These are phyloP conservation scores for Diplodus sargus DNA, from an alignment of 2,797 vertebrate species.

Conservation along the genomic window DNA sequence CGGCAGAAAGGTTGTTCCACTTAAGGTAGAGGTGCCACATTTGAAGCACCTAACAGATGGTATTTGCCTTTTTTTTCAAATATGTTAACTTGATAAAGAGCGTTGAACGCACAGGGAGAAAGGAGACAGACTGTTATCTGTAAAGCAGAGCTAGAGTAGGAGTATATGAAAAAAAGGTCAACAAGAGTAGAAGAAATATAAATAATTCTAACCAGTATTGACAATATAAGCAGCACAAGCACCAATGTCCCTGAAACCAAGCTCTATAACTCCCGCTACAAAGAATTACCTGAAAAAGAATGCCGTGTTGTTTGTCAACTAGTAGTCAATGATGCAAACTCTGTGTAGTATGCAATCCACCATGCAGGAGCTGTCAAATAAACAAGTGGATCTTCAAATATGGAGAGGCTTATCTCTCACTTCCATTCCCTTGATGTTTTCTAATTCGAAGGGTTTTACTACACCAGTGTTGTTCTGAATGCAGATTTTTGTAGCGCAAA, in stretches of 20 bases:
- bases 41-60: conserved; percentile 42
- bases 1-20: conserved; percentile 35
- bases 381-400: conserved; percentile 77
- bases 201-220: neutral
- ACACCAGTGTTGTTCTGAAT: conserved; percentile 41
- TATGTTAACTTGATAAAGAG: conserved; percentile 48
- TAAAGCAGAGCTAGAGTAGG: conserved; percentile 9
- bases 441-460: conserved; percentile 58
- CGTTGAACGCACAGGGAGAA: conserved; percentile 15
- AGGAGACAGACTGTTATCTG: conserved; percentile 17
- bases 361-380: conserved; percentile 68
- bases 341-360: conserved; percentile 57
- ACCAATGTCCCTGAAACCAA: conserved; percentile 16
- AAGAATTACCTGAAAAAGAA: conserved; percentile 40
- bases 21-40: conserved; percentile 37
- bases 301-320: conserved; percentile 54
- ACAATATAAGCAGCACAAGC: conserved; percentile 1
- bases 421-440: conserved; percentile 69
- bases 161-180: neutral
- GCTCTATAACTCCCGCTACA: conserved; percentile 12
- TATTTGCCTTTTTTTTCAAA: conserved; percentile 48
- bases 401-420: conserved; percentile 68
- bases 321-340: conserved; percentile 61
- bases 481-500: conserved; percentile 60
- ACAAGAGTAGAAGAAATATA: neutral